Evolutionary conservation across 2,113 vertebrate species (phyloP).

Genomic region (Macquaria australasica): DNA sequence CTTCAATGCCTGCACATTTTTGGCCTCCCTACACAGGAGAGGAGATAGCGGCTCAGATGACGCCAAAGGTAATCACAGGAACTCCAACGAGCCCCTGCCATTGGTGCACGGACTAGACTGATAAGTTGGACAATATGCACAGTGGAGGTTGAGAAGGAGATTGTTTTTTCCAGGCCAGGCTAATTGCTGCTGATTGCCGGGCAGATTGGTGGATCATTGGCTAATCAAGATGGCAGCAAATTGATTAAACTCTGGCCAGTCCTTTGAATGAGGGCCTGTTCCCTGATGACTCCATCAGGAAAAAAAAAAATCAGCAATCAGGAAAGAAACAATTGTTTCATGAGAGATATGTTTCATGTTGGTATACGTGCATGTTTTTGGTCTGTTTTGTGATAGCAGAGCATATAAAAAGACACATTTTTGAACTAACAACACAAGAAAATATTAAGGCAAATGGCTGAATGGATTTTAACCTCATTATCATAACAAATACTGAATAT

Average conservation of each 20-base stretch:
- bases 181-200: constrained; percentile 69
- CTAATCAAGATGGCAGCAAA: constrained; percentile 66
- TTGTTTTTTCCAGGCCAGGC: constrained; percentile 52
- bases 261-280: constrained; percentile 40
- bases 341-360: not conserved
- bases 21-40: constrained; percentile 82
- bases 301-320: constrained; percentile 11
- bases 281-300: not conserved
- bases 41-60: constrained; percentile 79
- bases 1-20: constrained; percentile 78
- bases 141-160: constrained; percentile 39
- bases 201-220: constrained; percentile 58
- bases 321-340: not conserved
- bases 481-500: not conserved
- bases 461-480: not conserved
- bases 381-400: not conserved
- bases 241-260: constrained; percentile 43
- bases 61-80: constrained; percentile 80
- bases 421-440: not conserved
- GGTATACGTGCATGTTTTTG: not conserved
- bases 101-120: constrained; percentile 53
- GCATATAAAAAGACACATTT: not conserved
- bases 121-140: constrained; percentile 66
- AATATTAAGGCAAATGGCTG: not conserved
- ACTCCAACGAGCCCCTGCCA: constrained; percentile 60